Conservation (phyloP, 2,113 vertebrate genomes). For the Seriola rivoliana region DNA sequence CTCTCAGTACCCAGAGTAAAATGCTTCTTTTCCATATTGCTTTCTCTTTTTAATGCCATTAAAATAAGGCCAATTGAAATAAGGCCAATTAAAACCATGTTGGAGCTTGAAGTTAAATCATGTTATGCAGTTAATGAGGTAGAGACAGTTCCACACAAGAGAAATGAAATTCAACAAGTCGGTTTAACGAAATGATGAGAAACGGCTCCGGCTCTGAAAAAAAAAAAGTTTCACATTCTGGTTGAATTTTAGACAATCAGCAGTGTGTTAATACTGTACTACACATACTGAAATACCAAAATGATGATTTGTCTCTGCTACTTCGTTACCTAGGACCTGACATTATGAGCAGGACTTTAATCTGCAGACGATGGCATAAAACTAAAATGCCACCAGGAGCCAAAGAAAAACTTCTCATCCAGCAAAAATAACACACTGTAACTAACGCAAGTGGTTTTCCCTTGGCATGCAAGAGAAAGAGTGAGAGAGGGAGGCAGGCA, state of each 20-base stretch:
- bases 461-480: slow-evolving; percentile 41
- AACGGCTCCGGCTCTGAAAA: not conserved
- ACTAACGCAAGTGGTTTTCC: slow-evolving; percentile 43
- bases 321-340: slow-evolving; percentile 4
- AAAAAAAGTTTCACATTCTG: not conserved
- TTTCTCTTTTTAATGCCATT: not conserved
- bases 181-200: not conserved
- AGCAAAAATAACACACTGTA: slow-evolving; percentile 37
- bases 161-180: not conserved
- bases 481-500: slow-evolving; percentile 45
- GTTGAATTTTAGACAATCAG: not conserved
- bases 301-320: not conserved
- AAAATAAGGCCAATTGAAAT: not conserved
- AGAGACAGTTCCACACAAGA: not conserved
- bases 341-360: slow-evolving; percentile 26
- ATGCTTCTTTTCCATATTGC: not conserved
- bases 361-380: slow-evolving; percentile 15
- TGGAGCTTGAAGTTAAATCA: not conserved
- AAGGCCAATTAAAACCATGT: not conserved
- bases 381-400: slow-evolving; percentile 14
- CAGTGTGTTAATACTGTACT: not conserved
- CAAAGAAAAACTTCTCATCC: slow-evolving; percentile 50
- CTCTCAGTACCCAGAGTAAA: not conserved
- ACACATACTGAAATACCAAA: not conserved
- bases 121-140: not conserved